These are phyloP conservation scores for Leucoptera coffeella DNA, from an alignment of 2,888 invertebrate genomes.

Conservation along the genomic window DNA sequence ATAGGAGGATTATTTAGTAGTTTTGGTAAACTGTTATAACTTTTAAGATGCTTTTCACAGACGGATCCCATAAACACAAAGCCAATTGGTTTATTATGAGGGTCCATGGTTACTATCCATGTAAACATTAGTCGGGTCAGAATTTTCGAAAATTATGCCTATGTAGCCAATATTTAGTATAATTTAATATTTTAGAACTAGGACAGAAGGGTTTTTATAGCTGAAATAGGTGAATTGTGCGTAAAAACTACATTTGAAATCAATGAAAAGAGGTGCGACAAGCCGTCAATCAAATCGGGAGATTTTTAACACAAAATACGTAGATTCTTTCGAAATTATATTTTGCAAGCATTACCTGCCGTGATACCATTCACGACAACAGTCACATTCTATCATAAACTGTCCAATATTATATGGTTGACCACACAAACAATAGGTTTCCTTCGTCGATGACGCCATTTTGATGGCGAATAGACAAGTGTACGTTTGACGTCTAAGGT, in stretches of 20 bases:
- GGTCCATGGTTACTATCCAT: conserved; percentile 11
- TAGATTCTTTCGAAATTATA: conserved; percentile 19
- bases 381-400: conserved; percentile 90
- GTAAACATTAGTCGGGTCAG: too few species aligned
- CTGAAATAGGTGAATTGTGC: too few species aligned
- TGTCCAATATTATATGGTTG: conserved; percentile 73
- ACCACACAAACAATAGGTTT: conserved; percentile 78
- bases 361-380: conserved; percentile 87
- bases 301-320: conserved; percentile 35
- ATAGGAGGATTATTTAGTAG: too few species aligned
- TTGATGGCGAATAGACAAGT: conserved; percentile 48
- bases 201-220: too few species aligned
- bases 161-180: too few species aligned
- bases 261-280: too few species aligned
- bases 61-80: conserved; percentile 1
- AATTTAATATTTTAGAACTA: background rate
- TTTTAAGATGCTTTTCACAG: too few species aligned
- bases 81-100: conserved; percentile 6
- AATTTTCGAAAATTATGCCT: too few species aligned
- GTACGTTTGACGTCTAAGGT: too few species aligned
- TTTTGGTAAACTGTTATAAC: too few species aligned
- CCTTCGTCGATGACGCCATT: conserved; percentile 58
- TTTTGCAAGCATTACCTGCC: conserved; percentile 62
- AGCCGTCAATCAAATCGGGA: conserved; percentile 28
- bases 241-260: too few species aligned